Evolutionary conservation across 2,797 vertebrate species (phyloP).

Genomic region (Manis crassicaudata): DNA sequence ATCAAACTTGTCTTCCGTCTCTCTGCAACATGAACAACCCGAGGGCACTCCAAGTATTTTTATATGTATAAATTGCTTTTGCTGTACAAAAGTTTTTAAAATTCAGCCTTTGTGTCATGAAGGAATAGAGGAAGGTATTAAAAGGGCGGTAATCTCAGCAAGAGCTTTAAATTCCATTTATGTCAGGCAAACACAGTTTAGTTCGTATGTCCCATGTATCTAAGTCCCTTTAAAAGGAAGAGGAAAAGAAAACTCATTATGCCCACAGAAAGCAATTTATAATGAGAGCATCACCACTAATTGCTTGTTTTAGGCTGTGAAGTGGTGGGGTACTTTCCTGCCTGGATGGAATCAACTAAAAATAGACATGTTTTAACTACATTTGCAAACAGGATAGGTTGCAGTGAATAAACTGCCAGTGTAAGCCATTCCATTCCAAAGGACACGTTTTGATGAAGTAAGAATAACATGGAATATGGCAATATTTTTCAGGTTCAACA

Average conservation of each 20-base stretch:
- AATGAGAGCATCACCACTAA: conserved; percentile 49
- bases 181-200: conserved; percentile 50
- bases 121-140: background rate
- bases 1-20: conserved; percentile 38
- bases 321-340: conserved; percentile 17
- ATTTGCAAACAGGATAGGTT: background rate
- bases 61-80: conserved; percentile 64
- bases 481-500: background rate
- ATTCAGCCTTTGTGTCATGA: conserved; percentile 43
- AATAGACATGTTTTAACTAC: background rate
- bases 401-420: background rate
- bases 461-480: background rate
- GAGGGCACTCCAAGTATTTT: conserved; percentile 56
- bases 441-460: background rate
- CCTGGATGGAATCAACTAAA: conserved; percentile 38
- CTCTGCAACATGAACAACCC: background rate
- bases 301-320: conserved; percentile 70
- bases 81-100: conserved; percentile 46
- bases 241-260: conserved; percentile 47
- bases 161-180: conserved; percentile 47
- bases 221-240: conserved; percentile 48
- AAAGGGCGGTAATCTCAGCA: conserved; percentile 61
- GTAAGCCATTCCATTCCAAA: conserved; percentile 33
- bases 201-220: conserved; percentile 42
- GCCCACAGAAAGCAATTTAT: conserved; percentile 61